Percentiles rank a stretch among this genome's conserved stretches.
phyloP scores from a whole-genome alignment of 2,888 invertebrate species.

The Lamproptera curius region DNA sequence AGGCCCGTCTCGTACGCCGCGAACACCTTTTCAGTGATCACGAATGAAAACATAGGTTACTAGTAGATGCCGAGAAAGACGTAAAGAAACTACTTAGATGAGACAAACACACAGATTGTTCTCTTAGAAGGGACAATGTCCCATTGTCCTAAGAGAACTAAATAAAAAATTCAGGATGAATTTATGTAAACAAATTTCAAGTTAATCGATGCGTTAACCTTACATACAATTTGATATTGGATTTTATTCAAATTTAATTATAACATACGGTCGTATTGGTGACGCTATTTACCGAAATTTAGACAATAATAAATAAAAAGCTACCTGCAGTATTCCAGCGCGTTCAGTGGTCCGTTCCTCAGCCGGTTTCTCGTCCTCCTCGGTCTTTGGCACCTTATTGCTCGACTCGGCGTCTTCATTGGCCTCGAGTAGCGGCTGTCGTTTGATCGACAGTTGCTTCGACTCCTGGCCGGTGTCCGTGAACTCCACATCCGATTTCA shows the following conservation, averaged over 20 bases:
- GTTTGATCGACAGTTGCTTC: constrained; percentile 59
- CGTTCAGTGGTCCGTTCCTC: constrained; percentile 51
- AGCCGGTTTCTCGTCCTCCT: constrained; percentile 44
- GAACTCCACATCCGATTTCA: constrained; percentile 71
- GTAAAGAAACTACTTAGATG: not conserved
- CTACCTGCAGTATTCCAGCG: constrained; percentile 84
- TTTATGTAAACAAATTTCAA: no score
- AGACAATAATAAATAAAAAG: no score
- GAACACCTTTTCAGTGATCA: constrained; percentile 84
- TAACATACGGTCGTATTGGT: no score
- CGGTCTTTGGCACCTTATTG: constrained; percentile 74
- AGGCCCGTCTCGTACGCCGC: constrained; percentile 98
- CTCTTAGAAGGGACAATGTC: not conserved
- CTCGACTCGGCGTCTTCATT: constrained; percentile 66
- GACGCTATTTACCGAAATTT: no score
- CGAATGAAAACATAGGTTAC: not conserved
- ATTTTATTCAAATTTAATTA: no score
- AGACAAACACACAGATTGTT: not conserved
- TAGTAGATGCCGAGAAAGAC: not conserved
- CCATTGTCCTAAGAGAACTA: not conserved
- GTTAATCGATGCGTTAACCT: no score
- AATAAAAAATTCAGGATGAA: no score
- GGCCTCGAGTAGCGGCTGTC: constrained; percentile 67
- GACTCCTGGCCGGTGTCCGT: constrained; percentile 64
- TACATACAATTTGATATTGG: no score